These are phyloP conservation scores for Mola mola DNA, from an alignment of 2,113 vertebrate genomes.

Conservation along the genomic window DNA sequence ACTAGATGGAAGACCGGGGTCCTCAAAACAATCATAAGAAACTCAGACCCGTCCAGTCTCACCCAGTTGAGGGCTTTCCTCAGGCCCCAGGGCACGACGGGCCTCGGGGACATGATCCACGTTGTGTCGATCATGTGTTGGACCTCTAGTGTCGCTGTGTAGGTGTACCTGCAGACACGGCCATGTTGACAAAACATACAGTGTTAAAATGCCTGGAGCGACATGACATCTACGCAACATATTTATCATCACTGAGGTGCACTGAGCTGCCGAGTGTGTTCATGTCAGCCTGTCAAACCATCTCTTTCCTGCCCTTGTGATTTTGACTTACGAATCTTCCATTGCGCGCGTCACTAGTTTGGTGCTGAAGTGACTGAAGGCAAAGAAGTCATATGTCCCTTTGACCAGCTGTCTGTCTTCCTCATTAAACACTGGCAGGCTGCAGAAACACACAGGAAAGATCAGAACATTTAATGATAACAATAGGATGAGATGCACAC, in stretches of 20 bases:
- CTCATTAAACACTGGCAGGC: slow-evolving; percentile 90
- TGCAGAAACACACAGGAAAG: slow-evolving; percentile 20
- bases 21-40: too few species aligned
- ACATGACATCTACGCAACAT: too few species aligned
- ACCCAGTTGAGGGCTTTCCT: slow-evolving; percentile 87
- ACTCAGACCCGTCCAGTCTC: too few species aligned
- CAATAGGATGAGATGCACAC: too few species aligned
- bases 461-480: background rate
- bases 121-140: slow-evolving; percentile 92
- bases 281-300: too few species aligned
- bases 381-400: slow-evolving; percentile 95
- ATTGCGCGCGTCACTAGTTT: slow-evolving; percentile 89
- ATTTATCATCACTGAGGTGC: too few species aligned
- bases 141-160: slow-evolving; percentile 86
- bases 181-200: too few species aligned
- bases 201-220: too few species aligned
- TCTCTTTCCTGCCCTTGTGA: too few species aligned
- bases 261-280: too few species aligned
- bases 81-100: slow-evolving; percentile 95
- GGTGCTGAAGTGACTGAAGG: slow-evolving; percentile 93
- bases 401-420: slow-evolving; percentile 84
- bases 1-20: too few species aligned
- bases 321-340: slow-evolving; percentile 83
- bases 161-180: slow-evolving; percentile 78
- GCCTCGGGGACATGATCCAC: slow-evolving; percentile 82